Conservation (phyloP, 2,888 invertebrate genomes). For the Spodoptera exigua region DNA sequence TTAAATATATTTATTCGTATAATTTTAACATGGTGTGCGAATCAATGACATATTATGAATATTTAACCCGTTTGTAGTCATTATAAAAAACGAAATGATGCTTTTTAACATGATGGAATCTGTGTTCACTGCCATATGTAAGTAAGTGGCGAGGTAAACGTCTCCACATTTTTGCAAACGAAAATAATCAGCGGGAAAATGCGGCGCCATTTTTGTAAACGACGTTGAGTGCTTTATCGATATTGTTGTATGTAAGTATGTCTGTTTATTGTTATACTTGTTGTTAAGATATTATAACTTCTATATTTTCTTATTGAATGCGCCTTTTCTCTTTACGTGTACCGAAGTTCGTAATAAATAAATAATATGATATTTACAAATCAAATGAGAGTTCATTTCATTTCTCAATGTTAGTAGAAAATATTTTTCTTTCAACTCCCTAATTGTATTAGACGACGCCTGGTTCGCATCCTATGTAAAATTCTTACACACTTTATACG, state of each 20-base stretch:
- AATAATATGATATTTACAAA: slow-evolving; percentile 42
- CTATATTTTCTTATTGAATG: slow-evolving; percentile 7
- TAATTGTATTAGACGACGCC: slow-evolving; percentile 52
- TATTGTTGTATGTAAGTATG: too few species aligned
- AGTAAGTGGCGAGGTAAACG: slow-evolving; percentile 56
- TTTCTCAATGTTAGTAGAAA: slow-evolving; percentile 30
- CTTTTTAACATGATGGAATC: slow-evolving; percentile 32
- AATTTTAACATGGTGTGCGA: too few species aligned
- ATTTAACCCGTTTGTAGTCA: too few species aligned
- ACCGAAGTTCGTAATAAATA: slow-evolving; percentile 14
- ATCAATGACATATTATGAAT: too few species aligned
- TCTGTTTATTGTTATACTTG: slow-evolving; percentile 45
- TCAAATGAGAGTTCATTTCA: slow-evolving; percentile 46
- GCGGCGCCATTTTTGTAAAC: slow-evolving; percentile 57
- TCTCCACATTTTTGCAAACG: slow-evolving; percentile 62
- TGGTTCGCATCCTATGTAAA: slow-evolving; percentile 53
- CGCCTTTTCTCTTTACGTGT: slow-evolving; percentile 8
- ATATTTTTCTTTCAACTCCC: slow-evolving; percentile 46
- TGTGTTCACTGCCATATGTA: slow-evolving; percentile 38
- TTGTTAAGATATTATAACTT: slow-evolving; percentile 17
- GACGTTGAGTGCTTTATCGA: slow-evolving; percentile 54
- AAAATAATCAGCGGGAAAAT: slow-evolving; percentile 61
- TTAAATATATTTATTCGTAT: too few species aligned
- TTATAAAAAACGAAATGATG: neutral
- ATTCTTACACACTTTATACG: slow-evolving; percentile 51